Evolutionary conservation across 92 coral and sea anemone species (phyloP).

Genomic region (Porites rus): DNA sequence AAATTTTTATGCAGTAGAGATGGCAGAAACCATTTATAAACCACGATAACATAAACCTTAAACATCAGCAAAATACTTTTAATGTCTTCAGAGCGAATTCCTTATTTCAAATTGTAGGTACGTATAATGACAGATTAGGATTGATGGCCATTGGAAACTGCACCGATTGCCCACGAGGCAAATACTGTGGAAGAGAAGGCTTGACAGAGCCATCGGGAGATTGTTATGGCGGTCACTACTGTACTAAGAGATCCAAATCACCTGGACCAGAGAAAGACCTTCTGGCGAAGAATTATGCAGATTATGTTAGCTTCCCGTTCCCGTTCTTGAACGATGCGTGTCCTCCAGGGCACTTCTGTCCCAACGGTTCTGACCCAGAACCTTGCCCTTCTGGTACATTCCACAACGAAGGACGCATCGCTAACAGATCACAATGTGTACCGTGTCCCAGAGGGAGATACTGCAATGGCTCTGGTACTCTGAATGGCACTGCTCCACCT

Average conservation of each 20-base stretch:
- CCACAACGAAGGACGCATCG: slow-evolving; percentile 91
- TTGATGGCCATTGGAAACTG: slow-evolving; percentile 80
- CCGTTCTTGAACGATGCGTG: slow-evolving; percentile 91
- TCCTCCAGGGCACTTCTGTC: slow-evolving; percentile 95
- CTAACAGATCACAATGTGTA: slow-evolving; percentile 80
- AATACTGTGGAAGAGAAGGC: slow-evolving; percentile 87
- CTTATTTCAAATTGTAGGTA: slow-evolving; percentile 63
- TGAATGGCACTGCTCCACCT: slow-evolving; percentile 80
- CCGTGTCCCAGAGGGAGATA: slow-evolving; percentile 96
- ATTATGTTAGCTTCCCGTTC: slow-evolving; percentile 69
- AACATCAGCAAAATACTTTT: no score
- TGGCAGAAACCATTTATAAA: no score
- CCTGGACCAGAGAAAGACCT: slow-evolving; percentile 86
- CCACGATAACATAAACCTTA: no score
- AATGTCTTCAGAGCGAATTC: background rate
- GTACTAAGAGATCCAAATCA: slow-evolving; percentile 81
- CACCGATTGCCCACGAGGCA: slow-evolving; percentile 83
- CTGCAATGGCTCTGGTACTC: slow-evolving; percentile 88
- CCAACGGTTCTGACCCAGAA: slow-evolving; percentile 86
- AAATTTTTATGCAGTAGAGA: no score
- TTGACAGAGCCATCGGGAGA: slow-evolving; percentile 78
- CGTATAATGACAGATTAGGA: slow-evolving; percentile 80
- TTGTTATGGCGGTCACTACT: slow-evolving; percentile 93
- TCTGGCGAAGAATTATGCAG: slow-evolving; percentile 54
- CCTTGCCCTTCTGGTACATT: slow-evolving; percentile 94